Percentiles rank a stretch among this genome's conserved stretches.
phyloP scores from a whole-genome alignment of 2,113 vertebrate genomes.

The Tachycineta bicolor region DNA sequence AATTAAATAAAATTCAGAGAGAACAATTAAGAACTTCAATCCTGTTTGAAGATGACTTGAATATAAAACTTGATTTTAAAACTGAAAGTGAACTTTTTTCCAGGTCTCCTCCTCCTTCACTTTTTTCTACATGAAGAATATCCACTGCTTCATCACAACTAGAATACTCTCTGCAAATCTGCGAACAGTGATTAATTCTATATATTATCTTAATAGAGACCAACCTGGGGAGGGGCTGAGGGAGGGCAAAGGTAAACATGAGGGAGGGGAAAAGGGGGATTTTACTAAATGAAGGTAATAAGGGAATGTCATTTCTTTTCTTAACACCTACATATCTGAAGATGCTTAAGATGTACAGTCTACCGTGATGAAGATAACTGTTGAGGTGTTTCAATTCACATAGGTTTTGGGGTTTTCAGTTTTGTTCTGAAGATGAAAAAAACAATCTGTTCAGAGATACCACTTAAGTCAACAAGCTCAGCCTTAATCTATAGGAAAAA shows the following conservation, averaged over 20 bases:
- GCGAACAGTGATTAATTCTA: background rate
- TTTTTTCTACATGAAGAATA: background rate
- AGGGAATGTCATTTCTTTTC: background rate
- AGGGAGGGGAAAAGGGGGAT: background rate
- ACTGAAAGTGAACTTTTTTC: background rate
- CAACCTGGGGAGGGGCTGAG: background rate
- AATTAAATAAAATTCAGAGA: slow-evolving; percentile 15
- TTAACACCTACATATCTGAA: background rate
- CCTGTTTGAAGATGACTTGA: background rate
- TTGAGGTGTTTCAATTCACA: background rate
- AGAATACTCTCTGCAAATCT: background rate
- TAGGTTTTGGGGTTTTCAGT: accelerated
- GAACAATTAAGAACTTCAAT: background rate
- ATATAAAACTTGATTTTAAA: background rate
- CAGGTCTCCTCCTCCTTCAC: background rate
- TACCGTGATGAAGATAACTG: background rate
- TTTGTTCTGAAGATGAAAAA: background rate
- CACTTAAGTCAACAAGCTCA: background rate
- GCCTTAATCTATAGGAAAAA: background rate
- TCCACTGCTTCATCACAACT: background rate
- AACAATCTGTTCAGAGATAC: background rate
- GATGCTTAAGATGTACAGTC: background rate
- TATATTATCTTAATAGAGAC: background rate
- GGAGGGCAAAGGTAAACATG: accelerated
- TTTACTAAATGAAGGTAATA: background rate